Evolutionary conservation across 2,888 invertebrate genomes (phyloP).

Genomic region (Malthinus seriepunctatus): DNA sequence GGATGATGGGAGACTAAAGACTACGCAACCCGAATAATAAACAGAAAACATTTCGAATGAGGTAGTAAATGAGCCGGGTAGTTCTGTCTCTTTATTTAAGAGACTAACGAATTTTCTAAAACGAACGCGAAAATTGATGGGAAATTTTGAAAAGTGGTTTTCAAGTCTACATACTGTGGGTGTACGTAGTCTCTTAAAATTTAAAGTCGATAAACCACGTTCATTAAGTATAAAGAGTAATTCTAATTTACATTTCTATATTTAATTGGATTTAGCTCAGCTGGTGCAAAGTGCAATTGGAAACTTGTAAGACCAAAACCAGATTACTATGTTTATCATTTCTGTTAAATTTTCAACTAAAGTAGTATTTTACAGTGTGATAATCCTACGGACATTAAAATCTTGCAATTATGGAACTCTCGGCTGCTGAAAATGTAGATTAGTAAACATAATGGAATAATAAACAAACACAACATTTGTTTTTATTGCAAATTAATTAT

Average conservation of each 20-base stretch:
- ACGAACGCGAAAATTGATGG: too few relatives aligned
- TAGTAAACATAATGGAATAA: not conserved
- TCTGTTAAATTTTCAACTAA: constrained; percentile 8
- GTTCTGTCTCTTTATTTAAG: not conserved
- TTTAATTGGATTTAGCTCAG: constrained; percentile 18
- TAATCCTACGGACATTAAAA: not conserved
- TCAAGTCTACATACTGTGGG: too few relatives aligned
- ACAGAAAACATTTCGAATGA: constrained; percentile 15
- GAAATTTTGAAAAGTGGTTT: too few relatives aligned
- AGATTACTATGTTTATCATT: constrained; percentile 17
- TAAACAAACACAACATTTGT: constrained; percentile 13
- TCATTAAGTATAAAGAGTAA: constrained; percentile 17
- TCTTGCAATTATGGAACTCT: constrained; percentile 12
- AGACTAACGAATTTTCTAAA: too few relatives aligned
- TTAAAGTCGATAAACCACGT: constrained; percentile 1
- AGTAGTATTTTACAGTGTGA: not conserved
- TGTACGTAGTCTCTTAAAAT: not conserved
- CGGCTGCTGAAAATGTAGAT: constrained; percentile 7
- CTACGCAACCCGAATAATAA: constrained; percentile 20
- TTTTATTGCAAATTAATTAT: constrained; percentile 11
- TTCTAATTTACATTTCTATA: constrained; percentile 17
- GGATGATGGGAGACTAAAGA: constrained; percentile 23
- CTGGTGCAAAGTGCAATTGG: constrained; percentile 19
- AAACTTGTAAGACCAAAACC: constrained; percentile 9
- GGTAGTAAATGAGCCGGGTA: constrained; percentile 13